Evolutionary conservation across 2,888 invertebrate genomes (phyloP).

Genomic region (Augiades crinisus): DNA sequence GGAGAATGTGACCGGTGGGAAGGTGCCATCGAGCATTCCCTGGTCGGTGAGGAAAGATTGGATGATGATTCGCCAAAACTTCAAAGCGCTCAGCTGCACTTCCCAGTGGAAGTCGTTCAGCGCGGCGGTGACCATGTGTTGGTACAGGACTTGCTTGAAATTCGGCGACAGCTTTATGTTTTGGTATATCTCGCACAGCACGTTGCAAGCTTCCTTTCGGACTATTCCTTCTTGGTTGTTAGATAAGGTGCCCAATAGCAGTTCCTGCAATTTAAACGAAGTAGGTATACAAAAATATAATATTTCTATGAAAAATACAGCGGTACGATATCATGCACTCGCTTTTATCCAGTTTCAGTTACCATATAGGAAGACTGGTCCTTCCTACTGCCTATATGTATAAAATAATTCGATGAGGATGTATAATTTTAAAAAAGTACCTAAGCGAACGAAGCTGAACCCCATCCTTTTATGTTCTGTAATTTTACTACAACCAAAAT

Average conservation of each 20-base stretch:
- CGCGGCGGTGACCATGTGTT: constrained; percentile 84
- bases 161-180: constrained; percentile 81
- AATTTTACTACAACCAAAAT: too few relatives aligned
- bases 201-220: constrained; percentile 85
- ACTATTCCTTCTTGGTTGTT: constrained; percentile 90
- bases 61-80: constrained; percentile 87
- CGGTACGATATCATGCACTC: too few relatives aligned
- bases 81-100: constrained; percentile 86
- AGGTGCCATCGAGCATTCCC: constrained; percentile 91
- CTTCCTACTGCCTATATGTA: too few relatives aligned
- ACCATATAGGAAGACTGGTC: too few relatives aligned
- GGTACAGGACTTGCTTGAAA: constrained; percentile 80
- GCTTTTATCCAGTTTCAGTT: too few relatives aligned
- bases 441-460: too few relatives aligned
- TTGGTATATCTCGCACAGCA: constrained; percentile 85
- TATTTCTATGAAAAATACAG: too few relatives aligned
- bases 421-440: too few relatives aligned
- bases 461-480: too few relatives aligned
- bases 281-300: too few relatives aligned
- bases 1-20: constrained; percentile 90
- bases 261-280: constrained; percentile 61
- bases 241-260: constrained; percentile 80
- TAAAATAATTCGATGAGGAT: too few relatives aligned
- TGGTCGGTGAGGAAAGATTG: constrained; percentile 84
- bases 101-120: constrained; percentile 91